A percentile compares a stretch with the other conserved stretches of the same genome.
Conservation (phyloP, 1,140 invertebrate genomes). For the Euura lappo region DNA sequence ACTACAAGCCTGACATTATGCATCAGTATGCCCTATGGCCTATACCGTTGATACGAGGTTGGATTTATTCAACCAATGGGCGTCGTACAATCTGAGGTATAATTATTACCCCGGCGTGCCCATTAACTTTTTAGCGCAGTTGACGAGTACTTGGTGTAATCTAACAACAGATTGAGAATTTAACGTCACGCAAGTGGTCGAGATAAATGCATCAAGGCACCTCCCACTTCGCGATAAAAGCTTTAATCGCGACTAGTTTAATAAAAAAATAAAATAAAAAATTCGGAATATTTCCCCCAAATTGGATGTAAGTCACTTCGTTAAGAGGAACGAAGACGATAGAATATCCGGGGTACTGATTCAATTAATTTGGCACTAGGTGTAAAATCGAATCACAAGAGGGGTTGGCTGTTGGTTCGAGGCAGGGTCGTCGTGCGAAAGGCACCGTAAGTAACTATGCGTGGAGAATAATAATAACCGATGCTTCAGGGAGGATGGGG, state of each 20-base stretch:
- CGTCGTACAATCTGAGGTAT: too few relatives aligned
- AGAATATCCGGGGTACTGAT: not conserved
- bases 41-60: too few relatives aligned
- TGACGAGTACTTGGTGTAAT: not conserved
- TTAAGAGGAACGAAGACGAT: not conserved
- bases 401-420: not conserved
- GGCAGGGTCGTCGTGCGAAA: not conserved
- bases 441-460: slow-evolving; percentile 1
- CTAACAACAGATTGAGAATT: slow-evolving; percentile 4
- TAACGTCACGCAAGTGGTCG: not conserved
- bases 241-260: too few relatives aligned
- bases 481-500: not conserved
- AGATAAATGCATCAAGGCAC: not conserved
- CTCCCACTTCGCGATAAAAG: not conserved
- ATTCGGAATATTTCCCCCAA: too few relatives aligned
- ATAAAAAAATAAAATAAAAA: too few relatives aligned
- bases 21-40: too few relatives aligned
- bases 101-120: not conserved
- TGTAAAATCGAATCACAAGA: not conserved
- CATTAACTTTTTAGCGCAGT: not conserved
- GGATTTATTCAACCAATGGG: too few relatives aligned
- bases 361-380: not conserved
- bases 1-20: too few relatives aligned
- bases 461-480: not conserved
- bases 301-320: too few relatives aligned